Evolutionary conservation across 1,140 invertebrate species (phyloP).

Genomic region (Bombus confusus): DNA sequence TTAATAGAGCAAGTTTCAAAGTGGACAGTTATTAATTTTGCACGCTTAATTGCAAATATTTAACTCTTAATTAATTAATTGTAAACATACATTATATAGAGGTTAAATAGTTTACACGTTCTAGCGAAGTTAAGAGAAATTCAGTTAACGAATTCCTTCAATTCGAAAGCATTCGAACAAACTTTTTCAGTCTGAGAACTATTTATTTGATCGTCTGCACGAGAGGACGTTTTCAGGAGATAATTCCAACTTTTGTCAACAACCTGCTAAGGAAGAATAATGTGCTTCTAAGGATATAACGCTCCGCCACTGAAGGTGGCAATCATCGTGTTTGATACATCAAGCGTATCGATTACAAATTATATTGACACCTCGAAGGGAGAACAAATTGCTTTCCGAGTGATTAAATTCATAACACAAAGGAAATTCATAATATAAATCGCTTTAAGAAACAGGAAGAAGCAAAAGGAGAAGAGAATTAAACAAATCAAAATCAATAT

Average conservation of each 20-base stretch:
- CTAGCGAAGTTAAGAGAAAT: too few species aligned
- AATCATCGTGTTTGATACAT: background rate
- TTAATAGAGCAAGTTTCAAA: too few species aligned
- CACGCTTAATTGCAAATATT: background rate
- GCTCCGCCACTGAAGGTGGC: background rate
- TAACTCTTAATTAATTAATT: background rate
- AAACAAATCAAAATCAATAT: background rate
- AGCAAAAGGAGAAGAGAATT: background rate
- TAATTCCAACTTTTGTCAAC: background rate
- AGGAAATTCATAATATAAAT: background rate
- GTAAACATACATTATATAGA: background rate
- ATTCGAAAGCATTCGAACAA: background rate
- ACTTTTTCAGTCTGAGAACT: too few species aligned
- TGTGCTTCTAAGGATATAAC: background rate
- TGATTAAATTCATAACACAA: background rate
- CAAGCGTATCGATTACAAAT: slow-evolving; percentile 16
- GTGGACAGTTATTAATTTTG: slow-evolving; percentile 1
- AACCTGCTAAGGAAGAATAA: background rate
- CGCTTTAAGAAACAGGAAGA: background rate
- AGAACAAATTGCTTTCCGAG: background rate
- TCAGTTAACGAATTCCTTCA: too few species aligned
- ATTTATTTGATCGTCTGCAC: too few species aligned
- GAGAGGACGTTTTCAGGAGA: background rate
- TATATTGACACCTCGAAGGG: background rate
- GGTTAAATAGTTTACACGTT: background rate